Conservation (phyloP, 1,140 invertebrate species). For the Parapsyche elsis region DNA sequence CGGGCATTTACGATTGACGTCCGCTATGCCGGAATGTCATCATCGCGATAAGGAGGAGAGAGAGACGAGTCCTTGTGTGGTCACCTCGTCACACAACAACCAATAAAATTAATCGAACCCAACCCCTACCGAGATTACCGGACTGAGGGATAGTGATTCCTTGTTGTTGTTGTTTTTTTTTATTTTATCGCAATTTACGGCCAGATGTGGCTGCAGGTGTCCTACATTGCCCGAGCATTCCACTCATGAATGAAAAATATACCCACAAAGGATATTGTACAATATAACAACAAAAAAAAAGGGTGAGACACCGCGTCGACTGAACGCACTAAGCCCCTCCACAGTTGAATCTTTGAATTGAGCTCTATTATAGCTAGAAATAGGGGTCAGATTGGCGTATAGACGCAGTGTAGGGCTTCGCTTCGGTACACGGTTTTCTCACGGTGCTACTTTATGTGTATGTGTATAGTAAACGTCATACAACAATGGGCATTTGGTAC, state of each 20-base stretch:
- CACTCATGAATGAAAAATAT: conserved; percentile 48
- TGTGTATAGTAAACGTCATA: background rate
- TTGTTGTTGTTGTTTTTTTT: conserved; percentile 8
- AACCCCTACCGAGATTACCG: background rate
- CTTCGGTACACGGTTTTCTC: conserved; percentile 48
- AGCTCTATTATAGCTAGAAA: background rate
- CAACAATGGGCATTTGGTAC: conserved; percentile 34
- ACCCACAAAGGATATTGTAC: conserved; percentile 53
- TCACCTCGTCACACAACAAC: background rate
- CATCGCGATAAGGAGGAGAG: too few species aligned
- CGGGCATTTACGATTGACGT: too few species aligned
- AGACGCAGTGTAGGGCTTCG: background rate
- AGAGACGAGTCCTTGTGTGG: background rate
- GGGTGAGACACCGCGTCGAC: background rate
- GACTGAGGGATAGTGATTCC: background rate
- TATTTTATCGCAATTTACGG: background rate
- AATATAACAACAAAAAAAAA: conserved; percentile 53
- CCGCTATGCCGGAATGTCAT: too few species aligned
- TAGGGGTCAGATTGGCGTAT: background rate
- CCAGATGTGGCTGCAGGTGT: conserved; percentile 49
- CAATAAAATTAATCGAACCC: conserved; percentile 28
- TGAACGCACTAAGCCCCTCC: background rate
- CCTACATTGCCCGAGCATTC: conserved; percentile 49
- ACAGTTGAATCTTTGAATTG: background rate
- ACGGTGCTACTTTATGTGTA: conserved; percentile 39